Evolutionary conservation across 2,113 vertebrate species (phyloP), one percentile per base, ranked within the genome.

Genomic region (Pholis gunnellus): DNA sequence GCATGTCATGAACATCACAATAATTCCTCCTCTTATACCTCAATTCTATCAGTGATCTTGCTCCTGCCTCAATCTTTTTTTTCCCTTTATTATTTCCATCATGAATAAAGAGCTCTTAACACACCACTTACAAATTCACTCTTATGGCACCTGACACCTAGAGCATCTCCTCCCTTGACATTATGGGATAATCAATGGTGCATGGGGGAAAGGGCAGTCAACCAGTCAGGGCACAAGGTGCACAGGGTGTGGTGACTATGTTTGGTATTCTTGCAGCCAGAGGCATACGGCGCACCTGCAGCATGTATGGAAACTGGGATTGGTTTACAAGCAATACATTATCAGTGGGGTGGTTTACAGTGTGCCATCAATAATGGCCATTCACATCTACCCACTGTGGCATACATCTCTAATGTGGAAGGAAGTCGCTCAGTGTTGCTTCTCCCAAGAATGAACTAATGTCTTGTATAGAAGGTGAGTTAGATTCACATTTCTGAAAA

Each of bases 191-290:
- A 81, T 74, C 81, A 89, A 9, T 80, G 78, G 42, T 87, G 80
- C 88, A 69, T 66, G 36, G 3, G 48, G 40, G 3, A 87, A 86
- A 87, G 70, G 66, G 78, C 0, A 86, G 42, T 84, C 75, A 89
- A 54, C 70, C 42, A 56, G 46, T 71, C 64, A 68, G 75, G 54
- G 74, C 73, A 75, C 11, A 79, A 85, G 81, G 81, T 13, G 46
- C 71, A 81, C 71, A 79, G 76, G 91, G 90, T 80, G 88, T 83
- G 83, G 85, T 72, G 57, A 34, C n/a, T 75, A 79, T 83, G 79
- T 74, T 75, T 75, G 75, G 77, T 69, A 89, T 89, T 88, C 78
- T 15, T 80, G 36, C 65, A 0, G 75, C 82, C 73, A 44, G 34
- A 65, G 84, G 82, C 75, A 46, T 57, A 42, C 1, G 8, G 61